These are phyloP conservation scores for Eupeodes corollae DNA, from an alignment of 1,140 invertebrate genomes.

Conservation along the genomic window DNA sequence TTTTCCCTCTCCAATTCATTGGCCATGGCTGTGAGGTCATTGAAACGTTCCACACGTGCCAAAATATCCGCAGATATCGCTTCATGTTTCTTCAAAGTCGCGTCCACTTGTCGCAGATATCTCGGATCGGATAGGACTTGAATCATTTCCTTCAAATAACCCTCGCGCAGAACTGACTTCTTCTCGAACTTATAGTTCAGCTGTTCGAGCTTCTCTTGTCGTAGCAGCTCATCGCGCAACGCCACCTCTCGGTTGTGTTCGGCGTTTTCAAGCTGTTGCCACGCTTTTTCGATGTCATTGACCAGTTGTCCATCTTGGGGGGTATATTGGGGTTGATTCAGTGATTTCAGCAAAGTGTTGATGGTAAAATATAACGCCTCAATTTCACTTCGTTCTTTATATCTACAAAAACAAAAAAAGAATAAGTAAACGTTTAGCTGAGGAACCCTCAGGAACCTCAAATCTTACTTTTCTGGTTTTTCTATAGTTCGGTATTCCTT, in stretches of 20 bases:
- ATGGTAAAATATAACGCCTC: constrained; percentile 95
- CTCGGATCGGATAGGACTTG: constrained; percentile 87
- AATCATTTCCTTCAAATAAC: constrained; percentile 97
- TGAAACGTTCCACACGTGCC: constrained; percentile 86
- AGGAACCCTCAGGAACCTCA: background rate
- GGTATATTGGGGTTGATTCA: constrained; percentile 78
- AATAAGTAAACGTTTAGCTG: background rate
- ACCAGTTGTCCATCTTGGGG: constrained; percentile 86
- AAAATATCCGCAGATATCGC: constrained; percentile 95
- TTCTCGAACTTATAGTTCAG: constrained; percentile 92
- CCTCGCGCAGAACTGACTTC: constrained; percentile 52
- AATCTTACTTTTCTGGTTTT: constrained; percentile 85
- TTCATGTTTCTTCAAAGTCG: constrained; percentile 96
- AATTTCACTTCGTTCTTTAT: constrained; percentile 92
- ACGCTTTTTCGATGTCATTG: constrained; percentile 86
- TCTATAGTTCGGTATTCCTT: constrained; percentile 94
- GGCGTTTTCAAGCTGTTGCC: constrained; percentile 85
- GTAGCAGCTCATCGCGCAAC: constrained; percentile 76
- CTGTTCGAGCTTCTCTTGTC: constrained; percentile 90
- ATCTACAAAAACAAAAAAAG: constrained; percentile 43
- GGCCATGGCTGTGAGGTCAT: constrained; percentile 83
- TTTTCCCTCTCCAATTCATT: constrained; percentile 82
- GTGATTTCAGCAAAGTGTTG: constrained; percentile 87
- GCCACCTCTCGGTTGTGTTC: constrained; percentile 92
- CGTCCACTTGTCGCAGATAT: constrained; percentile 87